Percentiles rank a stretch among this genome's conserved stretches.
Conservation (phyloP, 2,888 invertebrate genomes). For the Junonia oenone region DNA sequence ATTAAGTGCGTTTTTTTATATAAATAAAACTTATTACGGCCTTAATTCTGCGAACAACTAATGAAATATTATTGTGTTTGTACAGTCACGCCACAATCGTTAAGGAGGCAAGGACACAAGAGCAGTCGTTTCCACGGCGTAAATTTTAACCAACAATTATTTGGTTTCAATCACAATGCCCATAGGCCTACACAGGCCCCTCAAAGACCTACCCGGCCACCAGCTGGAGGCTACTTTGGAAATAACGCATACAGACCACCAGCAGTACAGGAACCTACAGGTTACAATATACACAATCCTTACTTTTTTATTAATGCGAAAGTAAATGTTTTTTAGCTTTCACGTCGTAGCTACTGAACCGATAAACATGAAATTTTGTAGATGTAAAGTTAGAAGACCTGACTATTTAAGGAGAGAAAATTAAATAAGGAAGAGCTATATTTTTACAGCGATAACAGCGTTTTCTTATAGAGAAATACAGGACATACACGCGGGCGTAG, state of each 20-base stretch:
- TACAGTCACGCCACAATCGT: conserved; percentile 42
- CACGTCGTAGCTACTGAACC: too few relatives aligned
- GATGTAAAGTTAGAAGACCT: too few relatives aligned
- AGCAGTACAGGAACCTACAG: conserved; percentile 48
- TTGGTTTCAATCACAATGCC: conserved; percentile 2
- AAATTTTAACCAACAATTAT: conserved; percentile 2
- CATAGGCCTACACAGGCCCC: conserved; percentile 14
- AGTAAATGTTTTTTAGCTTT: too few relatives aligned
- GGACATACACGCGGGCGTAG: too few relatives aligned
- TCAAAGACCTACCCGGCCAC: conserved; percentile 40
- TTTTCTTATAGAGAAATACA: too few relatives aligned
- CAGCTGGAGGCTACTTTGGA: conserved; percentile 55
- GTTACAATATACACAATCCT: conserved; percentile 39
- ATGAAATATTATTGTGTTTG: conserved; percentile 12
- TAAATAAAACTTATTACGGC: neutral
- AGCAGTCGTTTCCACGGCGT: conserved; percentile 22
- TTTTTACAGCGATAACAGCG: too few relatives aligned
- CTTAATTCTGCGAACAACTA: neutral
- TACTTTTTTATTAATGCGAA: too few relatives aligned
- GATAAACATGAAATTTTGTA: too few relatives aligned
- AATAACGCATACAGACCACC: conserved; percentile 54
- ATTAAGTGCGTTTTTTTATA: too few relatives aligned
- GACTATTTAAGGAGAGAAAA: too few relatives aligned
- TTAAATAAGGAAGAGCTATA: too few relatives aligned
- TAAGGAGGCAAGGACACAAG: conserved; percentile 33